Base-by-base conservation (phyloP, 2,888 invertebrate species). In the Cinara cedri region DNA sequence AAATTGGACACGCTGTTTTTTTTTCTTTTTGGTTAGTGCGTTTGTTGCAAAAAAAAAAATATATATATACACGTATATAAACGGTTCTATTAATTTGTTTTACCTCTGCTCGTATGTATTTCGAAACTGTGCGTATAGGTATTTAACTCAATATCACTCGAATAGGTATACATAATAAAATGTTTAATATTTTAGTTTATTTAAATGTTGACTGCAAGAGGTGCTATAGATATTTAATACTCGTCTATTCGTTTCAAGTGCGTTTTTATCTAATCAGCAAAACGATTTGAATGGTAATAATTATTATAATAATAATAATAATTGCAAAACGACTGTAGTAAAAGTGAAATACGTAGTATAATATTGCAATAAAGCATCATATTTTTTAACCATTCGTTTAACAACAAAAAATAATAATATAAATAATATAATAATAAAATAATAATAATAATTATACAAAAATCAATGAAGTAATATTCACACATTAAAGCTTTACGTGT, bases 181-280 rank as follows among this genome's bases (percentile, higher is more conserved):
- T 65, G 9, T 65, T 2, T 13, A 46, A 46, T 46, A 46, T 46
- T 34, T 34, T 10, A 1, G 44, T 46, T 46, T 46, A 46, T 46
- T 13, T 46, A 3, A 10, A 46, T 46, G n/a, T n/a, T n/a, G n/a
- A 46, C 46, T 46, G 46, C 2, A 46, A 46, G 13, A 10, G n/a
- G n/a, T n/a, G n/a, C 10, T 46, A 2, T 46, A 46, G 46, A 57
- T 19, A 24, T 54, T 3, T 54, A 19, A 21, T 55, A 54, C n/a
- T n/a, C n/a, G n/a, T 49, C 19, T 57, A 78, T 70, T n/a, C 46
- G 16, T 49, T 68, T 66, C 54, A 78, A 76, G 76, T 78, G 76
- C 34, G 6, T 14, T 57, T 62, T 78, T 68, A 78, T 68, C 60
- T 78, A 49, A 78, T 78, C 76, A 21, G 44, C 42, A 51, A 74